Base-by-base conservation (phyloP, 2,113 vertebrate genomes). In the Oreochromis tanganicae region DNA sequence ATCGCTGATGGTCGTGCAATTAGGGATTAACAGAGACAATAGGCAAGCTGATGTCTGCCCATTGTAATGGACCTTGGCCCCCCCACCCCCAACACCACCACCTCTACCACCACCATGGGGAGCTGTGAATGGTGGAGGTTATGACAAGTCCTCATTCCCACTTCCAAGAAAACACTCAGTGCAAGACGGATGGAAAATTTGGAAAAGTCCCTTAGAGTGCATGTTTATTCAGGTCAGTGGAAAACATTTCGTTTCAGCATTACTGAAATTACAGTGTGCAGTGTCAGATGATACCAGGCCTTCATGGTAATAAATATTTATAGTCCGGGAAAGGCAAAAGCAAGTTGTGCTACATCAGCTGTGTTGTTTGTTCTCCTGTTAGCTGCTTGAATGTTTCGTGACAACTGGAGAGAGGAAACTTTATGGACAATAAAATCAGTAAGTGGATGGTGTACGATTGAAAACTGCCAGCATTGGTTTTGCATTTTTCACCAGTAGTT, bases 31-130 rank as follows among this genome's bases (percentile, higher is more conserved):
- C 73, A 87, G 88, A 92, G 83, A 92, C 90, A 93, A 85, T 46
- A 85, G 91, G 85, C 87, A 86, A 81, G 91, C 85, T 86, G 86
- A 88, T 38, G 80, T 90, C 80, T 82, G 68, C 46, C 86, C 88
- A 94, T 93, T 94, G 90, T 94, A 87, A 93, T 93, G 93, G 86
- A 92, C 91, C 93, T 87, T 66, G 52, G 84, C 90, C 88, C 85
- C 85, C 86, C 63, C 36, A 1, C 19, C 7, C 19, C 63, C 36
- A 12, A 63, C 4, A 36, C 68, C 41, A 6, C 38, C 5, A 24
- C 14, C 21, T 14, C 36, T n/a, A 38, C 34, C 61, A 38, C 10
- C 63, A 91, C 92, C 43, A 7, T 54, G 3, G 93, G 88, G 84
- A 87, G 78, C 63, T 81, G 41, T 91, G 88, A 93, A 95, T 91